Evolutionary conservation across 2,113 vertebrate genomes (phyloP).

Genomic region (Cairina moschata): DNA sequence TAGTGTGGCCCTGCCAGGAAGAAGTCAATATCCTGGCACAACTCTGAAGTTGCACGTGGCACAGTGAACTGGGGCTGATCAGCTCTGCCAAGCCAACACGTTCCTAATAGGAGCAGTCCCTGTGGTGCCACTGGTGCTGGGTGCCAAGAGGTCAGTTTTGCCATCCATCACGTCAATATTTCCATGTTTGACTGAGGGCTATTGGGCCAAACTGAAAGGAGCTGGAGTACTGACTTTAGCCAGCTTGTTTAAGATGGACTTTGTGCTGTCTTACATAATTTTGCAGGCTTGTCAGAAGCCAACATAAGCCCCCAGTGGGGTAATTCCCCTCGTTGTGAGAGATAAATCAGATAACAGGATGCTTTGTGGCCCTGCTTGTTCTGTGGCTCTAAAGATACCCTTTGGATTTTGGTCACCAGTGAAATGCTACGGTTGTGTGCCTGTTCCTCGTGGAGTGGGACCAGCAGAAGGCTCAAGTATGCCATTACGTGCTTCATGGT

Average conservation of each 20-base stretch:
- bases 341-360: neutral
- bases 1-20: neutral
- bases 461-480: neutral
- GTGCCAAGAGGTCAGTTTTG: neutral
- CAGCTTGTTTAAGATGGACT: neutral
- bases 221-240: neutral
- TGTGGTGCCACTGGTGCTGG: neutral
- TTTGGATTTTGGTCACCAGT: neutral
- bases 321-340: neutral
- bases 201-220: neutral
- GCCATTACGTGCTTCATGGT: rapidly evolving
- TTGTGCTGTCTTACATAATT: neutral
- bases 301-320: neutral
- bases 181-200: neutral
- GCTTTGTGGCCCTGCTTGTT: neutral
- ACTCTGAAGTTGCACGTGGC: neutral
- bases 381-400: neutral
- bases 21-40: neutral
- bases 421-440: neutral
- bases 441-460: neutral
- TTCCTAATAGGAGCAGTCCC: constrained; percentile 4
- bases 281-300: neutral
- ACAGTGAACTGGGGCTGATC: neutral
- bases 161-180: neutral
- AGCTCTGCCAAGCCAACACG: neutral